phyloP scores from a whole-genome alignment of 2,113 vertebrate genomes.

The Lophura nycthemera region DNA sequence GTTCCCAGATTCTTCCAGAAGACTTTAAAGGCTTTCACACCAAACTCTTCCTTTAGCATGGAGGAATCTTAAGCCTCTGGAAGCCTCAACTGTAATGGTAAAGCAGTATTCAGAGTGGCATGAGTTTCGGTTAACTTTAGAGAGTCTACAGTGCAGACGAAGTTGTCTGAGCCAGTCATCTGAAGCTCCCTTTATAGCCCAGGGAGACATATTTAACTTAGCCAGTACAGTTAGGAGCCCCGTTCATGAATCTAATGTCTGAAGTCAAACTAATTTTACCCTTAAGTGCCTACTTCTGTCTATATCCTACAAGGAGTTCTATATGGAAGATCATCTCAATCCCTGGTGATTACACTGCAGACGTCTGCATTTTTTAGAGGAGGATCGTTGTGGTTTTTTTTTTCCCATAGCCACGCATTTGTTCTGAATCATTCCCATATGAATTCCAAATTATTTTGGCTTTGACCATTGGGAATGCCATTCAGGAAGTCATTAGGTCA shows the following conservation, averaged over 20 bases:
- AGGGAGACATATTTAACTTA: not conserved
- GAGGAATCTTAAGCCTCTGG: not conserved
- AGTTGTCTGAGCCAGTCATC: not conserved
- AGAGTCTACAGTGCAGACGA: not conserved
- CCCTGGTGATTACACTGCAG: not conserved
- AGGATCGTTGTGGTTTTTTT: not conserved
- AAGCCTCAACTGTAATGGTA: not conserved
- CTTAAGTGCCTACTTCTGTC: not conserved
- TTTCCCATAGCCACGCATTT: not conserved
- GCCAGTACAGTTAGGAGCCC: rapidly evolving
- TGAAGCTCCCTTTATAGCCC: not conserved
- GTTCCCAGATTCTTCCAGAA: not conserved
- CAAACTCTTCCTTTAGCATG: not conserved
- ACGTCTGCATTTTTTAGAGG: rapidly evolving
- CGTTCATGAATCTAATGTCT: not conserved
- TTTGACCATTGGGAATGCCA: not conserved
- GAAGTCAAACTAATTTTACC: too few species aligned
- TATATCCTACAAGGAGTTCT: not conserved
- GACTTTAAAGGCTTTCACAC: not conserved
- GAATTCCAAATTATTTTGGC: not conserved
- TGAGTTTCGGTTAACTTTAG: not conserved
- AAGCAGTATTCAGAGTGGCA: not conserved
- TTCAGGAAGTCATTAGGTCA: not conserved
- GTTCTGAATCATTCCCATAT: not conserved
- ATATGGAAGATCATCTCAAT: not conserved